Conservation (phyloP, 2,113 vertebrate species). For the Empidonax traillii region DNA sequence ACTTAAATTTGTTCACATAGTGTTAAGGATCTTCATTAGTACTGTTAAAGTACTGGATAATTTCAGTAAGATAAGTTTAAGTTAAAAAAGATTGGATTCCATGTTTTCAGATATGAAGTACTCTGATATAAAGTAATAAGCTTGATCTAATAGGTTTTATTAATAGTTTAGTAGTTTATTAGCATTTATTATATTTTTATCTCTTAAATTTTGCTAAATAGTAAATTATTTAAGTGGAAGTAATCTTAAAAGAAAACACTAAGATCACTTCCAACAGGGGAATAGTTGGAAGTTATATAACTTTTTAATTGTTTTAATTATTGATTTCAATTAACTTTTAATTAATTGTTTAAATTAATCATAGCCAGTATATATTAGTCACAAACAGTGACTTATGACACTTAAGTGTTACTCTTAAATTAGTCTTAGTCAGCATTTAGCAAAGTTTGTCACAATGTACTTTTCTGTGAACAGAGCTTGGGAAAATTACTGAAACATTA, state of each 20-base stretch:
- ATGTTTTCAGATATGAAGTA: no score
- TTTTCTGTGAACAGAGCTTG: neutral
- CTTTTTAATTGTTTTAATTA: neutral
- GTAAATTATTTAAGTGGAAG: neutral
- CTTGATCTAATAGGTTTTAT: no score
- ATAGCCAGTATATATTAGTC: neutral
- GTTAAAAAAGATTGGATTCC: no score
- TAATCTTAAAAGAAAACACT: neutral
- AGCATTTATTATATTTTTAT: neutral
- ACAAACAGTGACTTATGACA: neutral
- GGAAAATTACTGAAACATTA: neutral
- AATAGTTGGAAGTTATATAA: neutral
- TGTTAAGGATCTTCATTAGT: neutral
- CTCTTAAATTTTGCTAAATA: neutral
- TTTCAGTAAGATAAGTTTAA: neutral
- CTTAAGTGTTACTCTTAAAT: neutral
- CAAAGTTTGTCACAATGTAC: neutral
- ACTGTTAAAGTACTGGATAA: neutral
- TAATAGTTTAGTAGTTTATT: neutral
- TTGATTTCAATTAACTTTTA: neutral
- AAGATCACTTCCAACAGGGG: neutral
- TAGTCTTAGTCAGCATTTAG: neutral
- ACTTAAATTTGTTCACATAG: neutral
- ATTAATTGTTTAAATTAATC: neutral
- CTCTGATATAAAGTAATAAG: no score